A percentile compares a stretch with the other conserved stretches of the same genome.
phyloP scores from a whole-genome alignment of 1,140 invertebrate genomes.

The Acromyrmex charruanus region DNA sequence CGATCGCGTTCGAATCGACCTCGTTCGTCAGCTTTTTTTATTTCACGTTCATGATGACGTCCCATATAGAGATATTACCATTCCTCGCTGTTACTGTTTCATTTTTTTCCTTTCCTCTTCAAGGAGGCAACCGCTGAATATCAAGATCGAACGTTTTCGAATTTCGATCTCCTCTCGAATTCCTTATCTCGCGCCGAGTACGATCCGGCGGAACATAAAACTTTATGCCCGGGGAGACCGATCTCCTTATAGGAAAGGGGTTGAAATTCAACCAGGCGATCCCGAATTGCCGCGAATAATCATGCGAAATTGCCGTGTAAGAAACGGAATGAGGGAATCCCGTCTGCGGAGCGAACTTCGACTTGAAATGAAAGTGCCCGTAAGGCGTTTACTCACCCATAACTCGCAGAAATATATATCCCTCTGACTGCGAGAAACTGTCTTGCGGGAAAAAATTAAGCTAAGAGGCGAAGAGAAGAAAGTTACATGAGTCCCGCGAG shows the following conservation, averaged over 20 bases:
- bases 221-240: constrained; percentile 66
- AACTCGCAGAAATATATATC: constrained; percentile 23
- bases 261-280: constrained; percentile 17
- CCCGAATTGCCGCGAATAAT: constrained; percentile 35
- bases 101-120: constrained; percentile 31
- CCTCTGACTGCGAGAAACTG: constrained; percentile 30
- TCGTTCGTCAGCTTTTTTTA: constrained; percentile 1
- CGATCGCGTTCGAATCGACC: not conserved
- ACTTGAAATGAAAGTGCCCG: constrained; percentile 16
- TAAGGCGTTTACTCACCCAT: not conserved
- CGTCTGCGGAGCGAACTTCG: constrained; percentile 18
- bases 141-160: constrained; percentile 39
- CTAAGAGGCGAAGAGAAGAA: constrained; percentile 16
- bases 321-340: constrained; percentile 57
- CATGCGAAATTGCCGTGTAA: constrained; percentile 55
- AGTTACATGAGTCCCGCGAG: constrained; percentile 17
- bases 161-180: constrained; percentile 13
- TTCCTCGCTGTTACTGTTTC: not conserved
- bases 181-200: constrained; percentile 42
- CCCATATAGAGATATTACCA: not conserved
- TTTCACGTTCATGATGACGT: not conserved
- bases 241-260: constrained; percentile 40
- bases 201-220: constrained; percentile 68
- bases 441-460: constrained; percentile 44
- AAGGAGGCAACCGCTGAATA: not conserved